These are phyloP conservation scores for Epizoanthus fatuus DNA, from an alignment of 92 coral and sea anemone species.

Conservation along the genomic window DNA sequence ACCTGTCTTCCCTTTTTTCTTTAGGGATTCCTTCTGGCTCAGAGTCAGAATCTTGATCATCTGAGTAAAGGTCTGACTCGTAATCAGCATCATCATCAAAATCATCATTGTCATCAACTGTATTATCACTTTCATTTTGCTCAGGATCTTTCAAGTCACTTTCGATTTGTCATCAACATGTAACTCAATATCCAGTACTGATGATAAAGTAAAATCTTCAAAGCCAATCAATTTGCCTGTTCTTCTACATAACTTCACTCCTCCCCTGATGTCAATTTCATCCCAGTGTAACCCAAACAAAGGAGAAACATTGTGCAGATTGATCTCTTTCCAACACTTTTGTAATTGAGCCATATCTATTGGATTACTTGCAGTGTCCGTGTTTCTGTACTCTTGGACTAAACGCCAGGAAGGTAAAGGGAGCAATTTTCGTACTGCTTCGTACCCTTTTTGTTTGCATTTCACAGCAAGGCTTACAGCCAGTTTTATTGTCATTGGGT, in stretches of 20 bases:
- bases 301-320: not conserved
- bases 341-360: constrained; percentile 22
- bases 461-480: constrained; percentile 46
- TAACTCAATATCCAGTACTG: too few species aligned
- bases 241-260: constrained; percentile 49
- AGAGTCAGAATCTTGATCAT: not conserved
- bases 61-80: not conserved
- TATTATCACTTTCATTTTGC: constrained; percentile 27
- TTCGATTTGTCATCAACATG: too few species aligned
- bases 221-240: constrained; percentile 51
- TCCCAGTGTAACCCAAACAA: constrained; percentile 57
- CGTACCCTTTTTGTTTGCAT: constrained; percentile 55
- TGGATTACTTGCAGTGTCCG: constrained; percentile 11
- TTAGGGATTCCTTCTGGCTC: too few species aligned
- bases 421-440: constrained; percentile 53
- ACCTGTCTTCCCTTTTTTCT: not conserved
- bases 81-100: not conserved
- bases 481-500: constrained; percentile 5
- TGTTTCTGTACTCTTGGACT: constrained; percentile 36
- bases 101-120: not conserved
- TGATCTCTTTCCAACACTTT: constrained; percentile 8
- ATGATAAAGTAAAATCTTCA: constrained; percentile 16
- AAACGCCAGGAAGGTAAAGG: constrained; percentile 64
- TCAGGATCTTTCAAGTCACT: not conserved
- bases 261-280: constrained; percentile 57